These are phyloP conservation scores for Calyptomena viridis DNA, from an alignment of 2,113 vertebrate species.

Conservation along the genomic window DNA sequence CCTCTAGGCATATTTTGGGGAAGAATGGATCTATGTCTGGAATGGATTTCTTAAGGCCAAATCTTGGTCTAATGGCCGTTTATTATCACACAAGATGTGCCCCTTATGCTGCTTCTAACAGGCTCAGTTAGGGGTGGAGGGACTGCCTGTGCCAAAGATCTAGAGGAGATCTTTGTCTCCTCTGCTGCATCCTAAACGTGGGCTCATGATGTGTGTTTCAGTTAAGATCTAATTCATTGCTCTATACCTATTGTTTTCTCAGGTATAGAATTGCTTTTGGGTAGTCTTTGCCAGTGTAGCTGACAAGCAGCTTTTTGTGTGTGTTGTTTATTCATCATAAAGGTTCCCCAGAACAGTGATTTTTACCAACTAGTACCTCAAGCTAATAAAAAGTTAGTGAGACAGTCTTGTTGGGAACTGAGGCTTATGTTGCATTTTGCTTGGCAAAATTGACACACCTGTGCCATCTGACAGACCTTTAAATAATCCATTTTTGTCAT, in stretches of 20 bases:
- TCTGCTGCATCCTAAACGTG: not conserved
- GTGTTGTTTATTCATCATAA: not conserved
- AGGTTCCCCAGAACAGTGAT: not conserved
- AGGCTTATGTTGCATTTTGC: not conserved
- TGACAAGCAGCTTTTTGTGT: not conserved
- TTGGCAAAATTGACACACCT: not conserved
- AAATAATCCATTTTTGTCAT: not conserved
- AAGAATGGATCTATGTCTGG: not conserved
- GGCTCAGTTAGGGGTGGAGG: not conserved
- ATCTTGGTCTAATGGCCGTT: not conserved
- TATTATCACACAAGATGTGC: fast-evolving
- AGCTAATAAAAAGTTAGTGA: not conserved
- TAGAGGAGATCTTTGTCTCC: not conserved
- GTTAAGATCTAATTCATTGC: not conserved
- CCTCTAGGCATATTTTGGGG: not conserved
- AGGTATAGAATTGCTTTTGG: not conserved
- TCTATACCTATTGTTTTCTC: not conserved
- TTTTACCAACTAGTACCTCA: not conserved
- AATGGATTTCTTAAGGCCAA: not conserved
- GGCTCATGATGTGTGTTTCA: not conserved
- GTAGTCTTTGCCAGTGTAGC: not conserved
- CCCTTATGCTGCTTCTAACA: fast-evolving
- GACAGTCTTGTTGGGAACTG: not conserved
- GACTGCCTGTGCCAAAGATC: not conserved
- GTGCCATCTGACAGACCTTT: not conserved